These are phyloP conservation scores for Rhinichthys osculus DNA, from an alignment of 2,797 vertebrate species.

Conservation along the genomic window DNA sequence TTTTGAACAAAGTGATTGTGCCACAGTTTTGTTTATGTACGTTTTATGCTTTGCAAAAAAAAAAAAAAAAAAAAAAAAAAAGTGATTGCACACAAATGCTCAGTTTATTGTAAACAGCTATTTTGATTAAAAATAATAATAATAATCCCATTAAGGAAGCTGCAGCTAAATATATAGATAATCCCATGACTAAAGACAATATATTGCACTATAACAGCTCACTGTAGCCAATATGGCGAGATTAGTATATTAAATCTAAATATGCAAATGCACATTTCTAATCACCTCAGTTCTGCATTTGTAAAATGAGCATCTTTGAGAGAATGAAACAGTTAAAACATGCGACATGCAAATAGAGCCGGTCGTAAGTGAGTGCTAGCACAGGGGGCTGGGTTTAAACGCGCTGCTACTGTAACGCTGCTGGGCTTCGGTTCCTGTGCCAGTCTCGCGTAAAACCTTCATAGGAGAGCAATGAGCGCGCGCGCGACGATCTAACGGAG, in stretches of 20 bases:
- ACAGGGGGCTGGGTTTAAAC: conserved; percentile 77
- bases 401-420: conserved; percentile 75
- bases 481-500: conserved; percentile 45
- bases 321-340: conserved; percentile 75
- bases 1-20: not conserved
- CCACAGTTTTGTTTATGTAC: not conserved
- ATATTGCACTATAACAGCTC: not conserved
- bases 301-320: not conserved
- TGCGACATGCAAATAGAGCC: conserved; percentile 67
- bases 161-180: not conserved
- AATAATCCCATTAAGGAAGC: not conserved
- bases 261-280: not conserved
- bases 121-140: not conserved
- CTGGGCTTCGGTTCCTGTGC: conserved; percentile 71
- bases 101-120: not conserved
- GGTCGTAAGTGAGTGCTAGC: conserved; percentile 63
- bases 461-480: conserved; percentile 64
- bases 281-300: not conserved
- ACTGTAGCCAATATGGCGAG: not conserved
- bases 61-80: not conserved
- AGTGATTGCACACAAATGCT: not conserved
- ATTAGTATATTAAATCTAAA: not conserved
- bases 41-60: not conserved
- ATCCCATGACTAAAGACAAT: not conserved
- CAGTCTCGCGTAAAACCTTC: conserved; percentile 67